Evolutionary conservation across 2,797 vertebrate species (phyloP).

Genomic region (Acipenser transmontanus): DNA sequence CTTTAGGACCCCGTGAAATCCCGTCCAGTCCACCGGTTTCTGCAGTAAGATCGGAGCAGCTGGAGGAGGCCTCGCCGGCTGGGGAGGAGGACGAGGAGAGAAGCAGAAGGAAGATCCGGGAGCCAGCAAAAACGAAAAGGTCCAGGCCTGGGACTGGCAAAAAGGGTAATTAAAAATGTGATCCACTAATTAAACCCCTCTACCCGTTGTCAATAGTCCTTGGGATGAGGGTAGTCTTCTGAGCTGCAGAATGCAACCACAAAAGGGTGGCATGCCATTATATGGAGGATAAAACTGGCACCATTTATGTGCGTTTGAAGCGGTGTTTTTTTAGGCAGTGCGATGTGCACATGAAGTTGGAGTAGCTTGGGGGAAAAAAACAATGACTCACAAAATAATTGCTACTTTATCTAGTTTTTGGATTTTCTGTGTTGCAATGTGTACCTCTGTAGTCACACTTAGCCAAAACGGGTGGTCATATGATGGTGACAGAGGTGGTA

Average conservation of each 20-base stretch:
- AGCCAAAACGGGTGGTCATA: constrained; percentile 9
- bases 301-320: constrained; percentile 41
- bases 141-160: constrained; percentile 67
- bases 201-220: constrained; percentile 33
- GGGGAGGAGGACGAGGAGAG: constrained; percentile 77
- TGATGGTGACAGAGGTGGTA: constrained; percentile 6
- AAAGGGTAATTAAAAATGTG: constrained; percentile 64
- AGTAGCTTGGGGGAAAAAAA: constrained; percentile 19
- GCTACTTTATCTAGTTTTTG: constrained; percentile 14
- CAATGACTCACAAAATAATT: constrained; percentile 21
- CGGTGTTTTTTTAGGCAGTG: constrained; percentile 45
- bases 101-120: constrained; percentile 77
- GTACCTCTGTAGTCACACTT: constrained; percentile 5
- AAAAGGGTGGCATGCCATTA: constrained; percentile 48
- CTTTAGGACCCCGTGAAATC: constrained; percentile 59
- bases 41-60: constrained; percentile 68
- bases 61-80: constrained; percentile 71
- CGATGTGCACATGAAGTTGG: constrained; percentile 56
- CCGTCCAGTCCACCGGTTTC: constrained; percentile 38
- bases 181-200: constrained; percentile 40
- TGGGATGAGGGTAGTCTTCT: constrained; percentile 36
- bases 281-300: constrained; percentile 43
- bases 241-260: constrained; percentile 30
- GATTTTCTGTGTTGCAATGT: neutral
- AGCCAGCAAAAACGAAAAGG: constrained; percentile 63